Base-by-base conservation (phyloP, 2,113 vertebrate genomes). In the Eudorcas thomsonii region DNA sequence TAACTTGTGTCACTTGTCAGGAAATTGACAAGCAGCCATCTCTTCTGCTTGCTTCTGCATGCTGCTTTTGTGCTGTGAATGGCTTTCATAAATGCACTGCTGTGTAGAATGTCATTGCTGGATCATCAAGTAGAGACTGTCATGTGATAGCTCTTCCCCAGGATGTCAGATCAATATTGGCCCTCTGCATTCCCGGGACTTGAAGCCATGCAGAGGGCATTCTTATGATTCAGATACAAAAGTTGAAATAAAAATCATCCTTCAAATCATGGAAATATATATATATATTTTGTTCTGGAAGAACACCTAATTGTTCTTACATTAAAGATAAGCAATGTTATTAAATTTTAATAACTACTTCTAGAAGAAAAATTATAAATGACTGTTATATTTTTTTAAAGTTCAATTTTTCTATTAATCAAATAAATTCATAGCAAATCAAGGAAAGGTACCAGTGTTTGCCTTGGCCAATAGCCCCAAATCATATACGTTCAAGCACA, bases 91-190 rank as follows among this genome's bases (percentile, higher is more conserved):
- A 98, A 98, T n/a, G 96, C 82, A 50, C 30, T 74, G 5, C 86
- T 97, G 96, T 33, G 43, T 93, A 95, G 97, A 98, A 98, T 97
- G 97, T 96, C 94, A 94, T 96, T 94, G 67, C 48, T 1, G 9
- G 25, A 45, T 78, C 28, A 81, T 28, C 36, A 84, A 95, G 25
- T 0, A 0, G 60, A 96, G 83, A 84, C 16, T 62, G 60, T 77
- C 36, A 9, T 52, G 60, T 95, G 93, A 98, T 30, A 97, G 59
- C 36, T 96, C 21, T 91, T 97, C 83, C 55, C 3, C 74, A 92
- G 25, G 77, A 89, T 90, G 96, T 94, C 33, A 8, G 95, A 90
- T 95, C 95, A 96, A 36, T 90, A 97, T 94, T 9, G 7, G 91
- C 96, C 80, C n/a, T 39, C 54, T n/a, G 45, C 71, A 91, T 97